Conservation (phyloP, 23 tunicate species). For the Trididemnum clinides region DNA sequence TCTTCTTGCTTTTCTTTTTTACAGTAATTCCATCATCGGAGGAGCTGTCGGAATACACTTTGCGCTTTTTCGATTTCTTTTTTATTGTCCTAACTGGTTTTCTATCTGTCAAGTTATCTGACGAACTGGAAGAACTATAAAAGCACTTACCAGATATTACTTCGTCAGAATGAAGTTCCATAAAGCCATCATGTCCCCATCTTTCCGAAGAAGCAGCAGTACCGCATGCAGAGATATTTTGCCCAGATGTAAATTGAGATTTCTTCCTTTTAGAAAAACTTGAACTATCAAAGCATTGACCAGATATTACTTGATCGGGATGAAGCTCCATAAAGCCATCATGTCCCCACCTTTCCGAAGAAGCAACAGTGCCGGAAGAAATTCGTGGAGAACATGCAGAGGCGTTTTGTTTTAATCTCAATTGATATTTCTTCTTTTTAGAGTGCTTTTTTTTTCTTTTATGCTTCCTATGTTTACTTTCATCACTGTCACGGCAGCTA, state of each 20-base stretch:
- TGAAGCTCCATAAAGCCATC: slow-evolving; percentile 31
- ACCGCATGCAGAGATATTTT: too few species aligned
- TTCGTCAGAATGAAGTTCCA: slow-evolving; percentile 15
- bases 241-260: too few species aligned
- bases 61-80: background rate
- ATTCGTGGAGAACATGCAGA: background rate
- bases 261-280: too few species aligned
- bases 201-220: background rate
- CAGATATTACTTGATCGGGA: slow-evolving; percentile 10
- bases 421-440: background rate
- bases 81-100: background rate
- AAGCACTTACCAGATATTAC: background rate
- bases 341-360: slow-evolving; percentile 31
- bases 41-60: background rate
- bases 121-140: background rate
- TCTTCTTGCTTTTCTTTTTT: background rate
- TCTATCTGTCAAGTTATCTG: too few species aligned
- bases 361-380: background rate
- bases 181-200: slow-evolving; percentile 42
- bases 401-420: background rate
- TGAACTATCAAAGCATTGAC: slow-evolving; percentile 1
- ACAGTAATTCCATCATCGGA: background rate
- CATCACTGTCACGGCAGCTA: background rate
- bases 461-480: background rate
- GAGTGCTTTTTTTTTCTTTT: background rate